Conservation (phyloP, 2,113 vertebrate genomes). For the Mus spicilegus region DNA sequence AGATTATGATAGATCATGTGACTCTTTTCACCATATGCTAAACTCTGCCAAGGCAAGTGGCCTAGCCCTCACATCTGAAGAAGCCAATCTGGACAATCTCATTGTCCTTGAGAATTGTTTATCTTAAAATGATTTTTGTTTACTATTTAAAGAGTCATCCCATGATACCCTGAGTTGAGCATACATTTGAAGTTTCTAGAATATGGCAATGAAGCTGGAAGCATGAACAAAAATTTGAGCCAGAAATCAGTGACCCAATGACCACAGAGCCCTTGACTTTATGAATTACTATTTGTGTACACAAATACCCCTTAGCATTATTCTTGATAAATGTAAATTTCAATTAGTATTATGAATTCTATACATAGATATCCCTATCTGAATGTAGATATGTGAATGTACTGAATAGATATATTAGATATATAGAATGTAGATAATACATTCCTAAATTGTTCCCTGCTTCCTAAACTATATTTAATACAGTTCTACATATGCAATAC, state of each 20-base stretch:
- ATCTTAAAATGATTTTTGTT: background rate
- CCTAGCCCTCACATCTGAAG: background rate
- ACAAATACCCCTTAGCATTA: background rate
- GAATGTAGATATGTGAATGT: too few species aligned
- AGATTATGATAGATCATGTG: background rate
- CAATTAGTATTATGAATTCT: background rate
- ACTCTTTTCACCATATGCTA: background rate
- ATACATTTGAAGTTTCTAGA: background rate
- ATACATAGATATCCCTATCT: background rate
- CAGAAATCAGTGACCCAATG: background rate
- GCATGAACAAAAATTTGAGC: background rate
- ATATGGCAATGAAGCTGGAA: background rate
- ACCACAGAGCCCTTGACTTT: background rate
- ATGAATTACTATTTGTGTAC: background rate
- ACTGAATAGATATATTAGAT: too few species aligned
- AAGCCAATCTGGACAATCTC: background rate
- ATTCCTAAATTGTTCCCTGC: background rate
- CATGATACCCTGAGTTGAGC: background rate
- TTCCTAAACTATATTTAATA: background rate
- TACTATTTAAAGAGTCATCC: background rate
- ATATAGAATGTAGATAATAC: background rate
- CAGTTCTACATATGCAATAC: background rate
- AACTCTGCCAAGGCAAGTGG: background rate
- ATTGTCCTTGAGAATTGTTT: background rate
- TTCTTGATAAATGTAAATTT: background rate